These are phyloP conservation scores for Pterostichus niger DNA, from an alignment of 2,888 invertebrate genomes.

Conservation along the genomic window DNA sequence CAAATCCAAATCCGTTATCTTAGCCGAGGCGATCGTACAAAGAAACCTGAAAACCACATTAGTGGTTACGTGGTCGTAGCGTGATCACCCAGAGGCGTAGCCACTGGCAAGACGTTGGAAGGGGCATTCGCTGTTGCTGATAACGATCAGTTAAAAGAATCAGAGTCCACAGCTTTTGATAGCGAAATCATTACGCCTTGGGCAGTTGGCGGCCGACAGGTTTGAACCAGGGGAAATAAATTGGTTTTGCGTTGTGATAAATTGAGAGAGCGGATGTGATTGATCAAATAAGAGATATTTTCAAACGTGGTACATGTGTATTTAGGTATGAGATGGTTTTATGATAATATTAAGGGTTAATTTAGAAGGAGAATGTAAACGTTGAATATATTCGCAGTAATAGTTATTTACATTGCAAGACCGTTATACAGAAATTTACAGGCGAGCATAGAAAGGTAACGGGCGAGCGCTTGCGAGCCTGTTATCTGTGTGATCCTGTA, in stretches of 20 bases:
- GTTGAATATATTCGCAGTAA: no score
- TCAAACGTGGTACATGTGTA: conserved; percentile 24
- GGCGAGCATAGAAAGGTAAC: no score
- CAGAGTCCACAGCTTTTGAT: conserved; percentile 62
- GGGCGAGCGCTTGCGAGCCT: no score
- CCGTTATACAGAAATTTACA: no score
- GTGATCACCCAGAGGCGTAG: not conserved
- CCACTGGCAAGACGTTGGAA: not conserved
- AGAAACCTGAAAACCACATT: conserved; percentile 20
- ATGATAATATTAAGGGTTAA: not conserved
- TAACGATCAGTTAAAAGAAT: conserved; percentile 62
- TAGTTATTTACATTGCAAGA: no score
- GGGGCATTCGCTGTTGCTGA: conserved; percentile 23
- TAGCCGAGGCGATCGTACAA: not conserved
- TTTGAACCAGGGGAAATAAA: conserved; percentile 43
- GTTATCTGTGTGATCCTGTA: no score
- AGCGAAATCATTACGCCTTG: conserved; percentile 59
- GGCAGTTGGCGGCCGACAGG: conserved; percentile 30
- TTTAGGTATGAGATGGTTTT: not conserved
- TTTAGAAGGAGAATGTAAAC: not conserved
- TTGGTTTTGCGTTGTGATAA: conserved; percentile 55
- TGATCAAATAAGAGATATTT: conserved; percentile 28
- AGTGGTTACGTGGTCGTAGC: not conserved
- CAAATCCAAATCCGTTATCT: not conserved
- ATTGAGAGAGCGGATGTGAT: conserved; percentile 38